Evolutionary conservation across 2,113 vertebrate species (phyloP), one percentile per base, ranked within the genome.

Genomic region (Atherinomorus stipes): DNA sequence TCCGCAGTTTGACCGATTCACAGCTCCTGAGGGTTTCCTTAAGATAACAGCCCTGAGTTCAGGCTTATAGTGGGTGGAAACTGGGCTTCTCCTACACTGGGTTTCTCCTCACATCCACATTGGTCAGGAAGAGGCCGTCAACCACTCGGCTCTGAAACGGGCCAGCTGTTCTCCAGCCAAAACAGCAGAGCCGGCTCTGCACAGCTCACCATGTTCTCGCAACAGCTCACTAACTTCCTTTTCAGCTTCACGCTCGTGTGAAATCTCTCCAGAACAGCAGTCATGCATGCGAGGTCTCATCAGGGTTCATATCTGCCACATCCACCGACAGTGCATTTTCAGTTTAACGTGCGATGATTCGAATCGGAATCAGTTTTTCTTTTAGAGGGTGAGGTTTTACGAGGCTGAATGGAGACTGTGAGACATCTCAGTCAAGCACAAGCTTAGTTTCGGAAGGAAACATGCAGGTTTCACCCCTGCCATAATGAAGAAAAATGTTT

Each of bases 141-240:
- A 59, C 73, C 11, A 1, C 45, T 59, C 7, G 4, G 47, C 47
- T 74, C 76, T 76, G 71, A 84, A 34, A 72, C 52, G 13, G 31
- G 69, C 85, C 89, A 86, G 85, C 85, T 90, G 89, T 79, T 70
- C 76, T 67, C 59, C 22, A 44, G 71, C 74, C 85, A 79, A 60
- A 42, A 67, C 47, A 52, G 53, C 51, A 49, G 28, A 81, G 45
- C 44, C 37, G 69, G 31, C 65, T 58, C 18, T 34, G 61, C n/a
- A 11, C 12, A 64, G 52, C 71, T 49, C 70, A 19, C 16, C 61
- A 2, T 49, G 79, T 73, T 65, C 49, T 51, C 0, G 58, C 69
- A 67, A 70, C 74, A 84, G 74, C 66, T 80, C 85, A n/a, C 45
- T 61, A 67, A 76, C 78, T 83, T 47, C 56, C 37, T 56, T 71